Evolutionary conservation across 2,113 vertebrate genomes (phyloP).

Genomic region (Ptilonorhynchus violaceus): DNA sequence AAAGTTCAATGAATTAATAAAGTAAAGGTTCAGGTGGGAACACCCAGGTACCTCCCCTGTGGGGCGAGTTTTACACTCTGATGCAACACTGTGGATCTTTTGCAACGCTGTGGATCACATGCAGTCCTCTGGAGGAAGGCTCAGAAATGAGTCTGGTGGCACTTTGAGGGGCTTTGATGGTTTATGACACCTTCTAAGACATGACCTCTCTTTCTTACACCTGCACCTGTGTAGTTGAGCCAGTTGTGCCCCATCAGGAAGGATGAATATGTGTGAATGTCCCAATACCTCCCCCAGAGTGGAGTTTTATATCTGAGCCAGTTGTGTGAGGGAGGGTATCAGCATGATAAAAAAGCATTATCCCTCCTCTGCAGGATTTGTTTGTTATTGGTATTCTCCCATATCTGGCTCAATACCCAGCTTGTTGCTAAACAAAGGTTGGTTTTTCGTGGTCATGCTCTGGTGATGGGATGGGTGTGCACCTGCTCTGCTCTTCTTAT

Average conservation of each 20-base stretch:
- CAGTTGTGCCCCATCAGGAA: neutral
- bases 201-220: neutral
- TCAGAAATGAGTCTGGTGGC: neutral
- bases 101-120: neutral
- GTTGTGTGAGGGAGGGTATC: neutral
- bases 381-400: neutral
- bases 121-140: neutral
- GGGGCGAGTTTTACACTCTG: neutral
- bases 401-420: neutral
- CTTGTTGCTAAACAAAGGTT: neutral
- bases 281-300: neutral
- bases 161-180: neutral
- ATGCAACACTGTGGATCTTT: neutral
- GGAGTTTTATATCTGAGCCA: neutral
- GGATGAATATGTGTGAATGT: neutral
- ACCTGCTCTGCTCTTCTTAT: neutral
- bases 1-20: neutral
- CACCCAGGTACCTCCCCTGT: neutral
- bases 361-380: neutral
- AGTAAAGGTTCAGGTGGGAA: neutral
- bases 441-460: neutral
- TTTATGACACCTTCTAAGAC: neutral
- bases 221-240: neutral
- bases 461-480: rapidly evolving
- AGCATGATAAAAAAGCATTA: neutral